Base-by-base conservation (phyloP, 2,797 vertebrate genomes). In the Cynodonichthys magdalenae region DNA sequence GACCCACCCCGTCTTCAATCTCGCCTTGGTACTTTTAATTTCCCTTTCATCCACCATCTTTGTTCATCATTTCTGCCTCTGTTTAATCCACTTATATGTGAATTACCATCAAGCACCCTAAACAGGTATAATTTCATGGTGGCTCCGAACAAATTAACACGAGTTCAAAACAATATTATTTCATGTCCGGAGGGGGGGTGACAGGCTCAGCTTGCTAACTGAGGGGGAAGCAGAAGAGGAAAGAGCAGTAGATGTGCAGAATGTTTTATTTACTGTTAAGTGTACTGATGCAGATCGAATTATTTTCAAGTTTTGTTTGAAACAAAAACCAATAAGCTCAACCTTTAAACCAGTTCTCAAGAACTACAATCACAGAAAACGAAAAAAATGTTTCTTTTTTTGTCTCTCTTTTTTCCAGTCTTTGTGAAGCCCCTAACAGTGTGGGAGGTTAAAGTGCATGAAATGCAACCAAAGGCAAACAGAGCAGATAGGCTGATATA, bases 91-190 rank as follows among this genome's bases (percentile, higher is more conserved):
- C 53, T 67, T 58, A 3, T 49, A 61, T 47, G n/a, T 72, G 68
- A 64, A 45, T 28, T 53, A 12, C 41, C 39, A 27, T 66, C 5
- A 19, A 70, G 39, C 68, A 58, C 45, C 53, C 54, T 48, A 73
- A 47, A 73, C 56, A 79, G 71, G 79, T 71, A 69, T 72, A 77
- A 88, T 92, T 87, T 89, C 80, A 90, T 69, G 71, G 75, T 64
- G 52, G 67, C 79, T 83, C 48, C 66, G 80, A 81, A 67, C 65
- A 77, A 83, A 91, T 91, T 85, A 86, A 75, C 77, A 69, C 59
- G 60, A 80, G 79, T 86, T 85, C 82, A 76, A 27, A 58, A 47
- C 42, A 61, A 60, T 79, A 59, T 77, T 69, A 79, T 71, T 60
- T 45, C 44, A 49, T 64, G 66, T 85, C 81, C 72, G 58, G 51